These are phyloP conservation scores for Laupala kohalensis DNA, from an alignment of 1,140 invertebrate species.

Conservation along the genomic window DNA sequence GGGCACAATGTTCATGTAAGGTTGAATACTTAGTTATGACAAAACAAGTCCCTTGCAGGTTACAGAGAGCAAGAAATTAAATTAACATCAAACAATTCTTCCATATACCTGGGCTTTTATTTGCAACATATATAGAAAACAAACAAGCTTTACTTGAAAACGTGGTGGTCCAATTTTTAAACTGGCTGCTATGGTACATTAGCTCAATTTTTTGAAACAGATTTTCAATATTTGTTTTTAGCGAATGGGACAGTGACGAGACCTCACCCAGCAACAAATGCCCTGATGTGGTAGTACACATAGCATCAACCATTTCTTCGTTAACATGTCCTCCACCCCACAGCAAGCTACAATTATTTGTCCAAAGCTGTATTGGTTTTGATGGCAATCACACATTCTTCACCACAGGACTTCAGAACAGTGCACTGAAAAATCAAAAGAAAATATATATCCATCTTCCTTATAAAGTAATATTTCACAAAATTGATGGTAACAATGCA, in stretches of 20 bases:
- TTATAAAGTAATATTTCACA: background rate
- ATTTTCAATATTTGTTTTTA: background rate
- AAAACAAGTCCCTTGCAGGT: background rate
- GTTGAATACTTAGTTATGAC: too few relatives aligned
- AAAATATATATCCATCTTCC: conserved; percentile 1
- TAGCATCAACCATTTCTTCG: conserved; percentile 6
- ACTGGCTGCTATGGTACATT: conserved; percentile 7
- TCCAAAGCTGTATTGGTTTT: conserved; percentile 86
- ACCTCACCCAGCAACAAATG: conserved; percentile 7
- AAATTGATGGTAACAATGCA: too few relatives aligned
- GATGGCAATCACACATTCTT: conserved; percentile 86
- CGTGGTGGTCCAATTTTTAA: conserved; percentile 6
- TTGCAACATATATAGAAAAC: conserved; percentile 6
- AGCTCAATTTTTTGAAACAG: background rate
- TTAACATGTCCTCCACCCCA: background rate
- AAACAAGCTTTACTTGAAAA: conserved; percentile 9
- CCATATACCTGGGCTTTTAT: background rate
- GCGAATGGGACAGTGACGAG: conserved; percentile 9
- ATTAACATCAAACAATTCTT: background rate
- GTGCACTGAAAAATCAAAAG: conserved; percentile 58
- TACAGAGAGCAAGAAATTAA: background rate
- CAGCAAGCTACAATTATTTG: conserved; percentile 50
- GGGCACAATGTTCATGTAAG: background rate
- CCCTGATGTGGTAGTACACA: conserved; percentile 7
- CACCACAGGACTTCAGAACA: conserved; percentile 78